phyloP scores from a whole-genome alignment of 2,113 vertebrate genomes.

The Edolisoma coerulescens region DNA sequence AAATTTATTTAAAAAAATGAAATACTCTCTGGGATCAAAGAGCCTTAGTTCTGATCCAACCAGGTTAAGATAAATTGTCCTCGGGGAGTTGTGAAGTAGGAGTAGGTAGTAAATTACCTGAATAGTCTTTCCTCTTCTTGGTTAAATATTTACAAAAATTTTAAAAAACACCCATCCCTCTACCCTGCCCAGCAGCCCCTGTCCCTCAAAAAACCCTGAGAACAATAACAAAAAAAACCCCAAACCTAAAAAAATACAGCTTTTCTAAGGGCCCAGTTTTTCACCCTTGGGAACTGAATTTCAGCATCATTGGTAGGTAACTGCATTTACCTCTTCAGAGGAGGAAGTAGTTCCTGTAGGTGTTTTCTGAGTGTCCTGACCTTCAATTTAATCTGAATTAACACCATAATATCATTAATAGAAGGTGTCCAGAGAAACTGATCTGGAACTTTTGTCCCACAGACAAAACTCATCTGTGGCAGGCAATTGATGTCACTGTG shows the following conservation, averaged over 20 bases:
- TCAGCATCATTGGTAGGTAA: background rate
- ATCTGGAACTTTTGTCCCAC: background rate
- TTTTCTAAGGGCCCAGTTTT: background rate
- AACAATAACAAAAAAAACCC: background rate
- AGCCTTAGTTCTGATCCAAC: background rate
- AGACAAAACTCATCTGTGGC: background rate
- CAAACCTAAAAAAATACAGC: background rate
- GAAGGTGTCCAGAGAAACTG: background rate
- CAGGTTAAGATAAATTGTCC: background rate
- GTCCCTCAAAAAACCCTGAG: background rate
- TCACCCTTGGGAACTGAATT: background rate
- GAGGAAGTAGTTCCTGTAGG: background rate
- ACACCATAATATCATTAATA: background rate
- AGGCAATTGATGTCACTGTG: background rate
- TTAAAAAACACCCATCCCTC: background rate
- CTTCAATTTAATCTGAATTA: background rate
- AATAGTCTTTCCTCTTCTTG: background rate
- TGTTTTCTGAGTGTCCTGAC: background rate
- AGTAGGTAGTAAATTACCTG: background rate
- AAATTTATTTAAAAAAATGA: background rate
- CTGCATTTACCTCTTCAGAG: background rate
- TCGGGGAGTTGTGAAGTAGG: background rate
- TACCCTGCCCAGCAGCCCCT: too few species aligned
- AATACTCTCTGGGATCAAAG: background rate
- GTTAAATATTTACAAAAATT: background rate